phyloP scores from a whole-genome alignment of 1,140 invertebrate genomes.

The Brachionus paranguensis region DNA sequence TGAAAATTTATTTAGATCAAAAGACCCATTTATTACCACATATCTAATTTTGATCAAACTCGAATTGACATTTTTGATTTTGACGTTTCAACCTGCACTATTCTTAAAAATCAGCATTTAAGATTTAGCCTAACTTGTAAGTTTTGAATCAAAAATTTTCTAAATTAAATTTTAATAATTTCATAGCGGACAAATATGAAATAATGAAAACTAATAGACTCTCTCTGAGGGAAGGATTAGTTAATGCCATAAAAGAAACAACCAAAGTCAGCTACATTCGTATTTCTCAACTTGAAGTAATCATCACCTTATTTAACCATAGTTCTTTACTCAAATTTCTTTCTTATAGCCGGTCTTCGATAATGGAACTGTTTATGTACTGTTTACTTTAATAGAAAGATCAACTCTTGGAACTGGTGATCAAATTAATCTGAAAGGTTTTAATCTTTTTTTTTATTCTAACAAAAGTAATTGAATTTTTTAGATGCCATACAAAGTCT shows the following conservation, averaged over 20 bases:
- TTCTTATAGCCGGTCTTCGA: not conserved
- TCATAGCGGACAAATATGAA: constrained; percentile 16
- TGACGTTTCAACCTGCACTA: constrained; percentile 5
- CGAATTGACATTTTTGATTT: constrained; percentile 33
- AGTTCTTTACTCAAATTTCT: not conserved
- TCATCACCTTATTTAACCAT: not conserved
- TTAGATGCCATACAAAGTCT: not conserved
- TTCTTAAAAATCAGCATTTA: constrained; percentile 14
- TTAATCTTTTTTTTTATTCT: not conserved
- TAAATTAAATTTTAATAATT: too few species aligned
- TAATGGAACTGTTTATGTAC: not conserved
- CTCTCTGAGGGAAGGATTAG: not conserved
- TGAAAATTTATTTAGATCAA: not conserved
- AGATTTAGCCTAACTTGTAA: constrained; percentile 22
- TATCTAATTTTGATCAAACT: constrained; percentile 28
- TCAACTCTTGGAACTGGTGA: not conserved
- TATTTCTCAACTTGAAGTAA: constrained; percentile 14
- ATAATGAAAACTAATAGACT: not conserved
- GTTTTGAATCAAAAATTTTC: not conserved
- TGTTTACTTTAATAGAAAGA: constrained; percentile 17
- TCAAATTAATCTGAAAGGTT: not conserved
- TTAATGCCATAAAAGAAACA: not conserved
- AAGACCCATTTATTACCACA: constrained; percentile 3
- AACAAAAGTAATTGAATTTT: not conserved
- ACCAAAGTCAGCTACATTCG: not conserved